A percentile compares a stretch with the other conserved stretches of the same genome.
phyloP scores from a whole-genome alignment of 1,140 invertebrate genomes.

The Matsumurasca onukii region DNA sequence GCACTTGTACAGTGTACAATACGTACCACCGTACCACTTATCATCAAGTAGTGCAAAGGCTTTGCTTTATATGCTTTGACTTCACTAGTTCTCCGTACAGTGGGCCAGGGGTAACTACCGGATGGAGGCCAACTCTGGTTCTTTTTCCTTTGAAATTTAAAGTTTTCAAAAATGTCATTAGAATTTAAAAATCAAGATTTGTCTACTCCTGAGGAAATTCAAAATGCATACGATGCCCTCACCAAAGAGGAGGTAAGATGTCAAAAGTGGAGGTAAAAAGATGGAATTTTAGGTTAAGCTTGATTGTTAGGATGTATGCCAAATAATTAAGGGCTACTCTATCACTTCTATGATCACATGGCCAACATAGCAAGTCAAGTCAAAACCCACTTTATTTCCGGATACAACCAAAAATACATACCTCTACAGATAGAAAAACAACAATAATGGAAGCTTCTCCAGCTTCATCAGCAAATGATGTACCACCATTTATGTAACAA shows the following conservation, averaged over 20 bases:
- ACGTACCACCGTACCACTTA: no score
- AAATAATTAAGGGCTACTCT: background rate
- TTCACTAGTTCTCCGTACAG: no score
- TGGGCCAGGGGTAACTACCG: no score
- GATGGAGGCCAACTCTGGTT: no score
- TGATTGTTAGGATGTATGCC: background rate
- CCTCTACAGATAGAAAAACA: background rate
- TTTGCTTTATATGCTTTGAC: no score
- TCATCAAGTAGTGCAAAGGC: no score
- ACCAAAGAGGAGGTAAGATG: constrained; percentile 10
- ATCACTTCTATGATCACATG: background rate
- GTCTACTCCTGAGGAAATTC: constrained; percentile 8
- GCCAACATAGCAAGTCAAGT: background rate
- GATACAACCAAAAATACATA: background rate
- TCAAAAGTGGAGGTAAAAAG: background rate
- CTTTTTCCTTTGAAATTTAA: no score
- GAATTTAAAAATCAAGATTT: constrained; percentile 11
- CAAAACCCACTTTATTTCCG: background rate
- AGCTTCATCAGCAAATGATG: no score
- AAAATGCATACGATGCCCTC: background rate
- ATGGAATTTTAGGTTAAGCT: background rate
- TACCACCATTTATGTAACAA: no score
- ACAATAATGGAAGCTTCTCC: no score
- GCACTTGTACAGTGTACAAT: no score
- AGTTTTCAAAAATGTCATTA: no score